Conservation (phyloP, 2,797 vertebrate genomes). For the Syngnathus rostellatus region DNA sequence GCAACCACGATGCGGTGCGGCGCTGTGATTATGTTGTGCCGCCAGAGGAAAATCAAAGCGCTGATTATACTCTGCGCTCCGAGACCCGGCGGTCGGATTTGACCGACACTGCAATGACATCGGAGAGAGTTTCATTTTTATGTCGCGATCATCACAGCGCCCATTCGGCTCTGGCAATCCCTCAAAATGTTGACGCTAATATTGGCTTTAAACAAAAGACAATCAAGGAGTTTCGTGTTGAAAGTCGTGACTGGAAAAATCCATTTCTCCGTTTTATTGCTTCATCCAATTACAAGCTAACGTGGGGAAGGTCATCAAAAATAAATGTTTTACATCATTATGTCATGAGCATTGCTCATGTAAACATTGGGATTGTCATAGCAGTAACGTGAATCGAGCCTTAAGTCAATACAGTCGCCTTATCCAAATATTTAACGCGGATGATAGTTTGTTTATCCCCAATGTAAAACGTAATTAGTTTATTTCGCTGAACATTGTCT, state of each 20-base stretch:
- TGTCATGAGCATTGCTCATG: not conserved
- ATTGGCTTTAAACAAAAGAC: too few species aligned
- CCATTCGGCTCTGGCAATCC: slow-evolving; percentile 30
- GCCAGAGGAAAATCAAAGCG: slow-evolving; percentile 57
- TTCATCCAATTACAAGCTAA: not conserved
- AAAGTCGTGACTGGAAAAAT: not conserved
- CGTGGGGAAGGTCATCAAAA: not conserved
- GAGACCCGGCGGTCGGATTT: slow-evolving; percentile 39
- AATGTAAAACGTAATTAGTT: not conserved
- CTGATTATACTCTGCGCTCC: slow-evolving; percentile 52
- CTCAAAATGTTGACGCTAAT: slow-evolving; percentile 12
- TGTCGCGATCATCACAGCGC: slow-evolving; percentile 32
- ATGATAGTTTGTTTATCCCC: not conserved
- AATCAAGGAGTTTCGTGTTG: not conserved
- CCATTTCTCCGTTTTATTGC: not conserved
- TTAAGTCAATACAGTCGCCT: not conserved
- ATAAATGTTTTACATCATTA: not conserved
- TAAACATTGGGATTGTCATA: not conserved
- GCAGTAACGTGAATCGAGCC: not conserved
- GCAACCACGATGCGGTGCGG: slow-evolving; percentile 43
- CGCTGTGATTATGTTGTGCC: slow-evolving; percentile 49
- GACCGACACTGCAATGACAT: slow-evolving; percentile 51
- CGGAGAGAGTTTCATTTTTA: slow-evolving; percentile 31
- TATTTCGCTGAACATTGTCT: not conserved
- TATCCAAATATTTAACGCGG: not conserved